phyloP scores from a whole-genome alignment of 2,888 invertebrate species.

The Oegoconia quadripuncta region DNA sequence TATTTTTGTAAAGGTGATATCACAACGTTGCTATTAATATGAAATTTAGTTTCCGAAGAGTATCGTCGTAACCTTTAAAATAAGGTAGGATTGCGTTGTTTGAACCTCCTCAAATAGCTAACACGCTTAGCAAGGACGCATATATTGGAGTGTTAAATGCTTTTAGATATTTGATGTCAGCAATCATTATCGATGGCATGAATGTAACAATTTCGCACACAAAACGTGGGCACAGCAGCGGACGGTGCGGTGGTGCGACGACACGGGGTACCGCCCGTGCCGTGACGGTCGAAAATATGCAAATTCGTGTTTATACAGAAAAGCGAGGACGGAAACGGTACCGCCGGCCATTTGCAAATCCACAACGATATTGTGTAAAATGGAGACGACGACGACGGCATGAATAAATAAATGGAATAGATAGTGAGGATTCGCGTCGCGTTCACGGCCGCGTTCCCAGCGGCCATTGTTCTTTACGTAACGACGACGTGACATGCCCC shows the following conservation, averaged over 20 bases:
- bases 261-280: neutral
- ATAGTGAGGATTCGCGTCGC: constrained; percentile 48
- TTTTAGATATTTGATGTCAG: no score
- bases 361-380: constrained; percentile 57
- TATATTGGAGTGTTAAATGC: no score
- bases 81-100: no score
- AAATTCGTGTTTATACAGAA: constrained; percentile 55
- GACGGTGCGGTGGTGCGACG: no score
- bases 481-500: constrained; percentile 56
- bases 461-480: constrained; percentile 73
- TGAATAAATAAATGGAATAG: constrained; percentile 58
- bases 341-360: constrained; percentile 59
- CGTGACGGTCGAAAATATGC: constrained; percentile 49
- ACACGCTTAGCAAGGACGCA: no score
- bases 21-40: no score
- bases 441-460: constrained; percentile 67
- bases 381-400: constrained; percentile 44
- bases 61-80: no score
- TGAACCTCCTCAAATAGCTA: no score
- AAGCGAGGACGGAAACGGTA: constrained; percentile 59
- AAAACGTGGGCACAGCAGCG: constrained; percentile 7
- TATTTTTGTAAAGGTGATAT: no score
- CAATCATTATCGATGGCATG: no score
- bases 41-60: no score
- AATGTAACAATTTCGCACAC: constrained; percentile 16